Percentiles rank a stretch among this genome's conserved stretches.
Evolutionary conservation across 2,888 invertebrate species (phyloP).

Genomic region (Tenthredo livida): DNA sequence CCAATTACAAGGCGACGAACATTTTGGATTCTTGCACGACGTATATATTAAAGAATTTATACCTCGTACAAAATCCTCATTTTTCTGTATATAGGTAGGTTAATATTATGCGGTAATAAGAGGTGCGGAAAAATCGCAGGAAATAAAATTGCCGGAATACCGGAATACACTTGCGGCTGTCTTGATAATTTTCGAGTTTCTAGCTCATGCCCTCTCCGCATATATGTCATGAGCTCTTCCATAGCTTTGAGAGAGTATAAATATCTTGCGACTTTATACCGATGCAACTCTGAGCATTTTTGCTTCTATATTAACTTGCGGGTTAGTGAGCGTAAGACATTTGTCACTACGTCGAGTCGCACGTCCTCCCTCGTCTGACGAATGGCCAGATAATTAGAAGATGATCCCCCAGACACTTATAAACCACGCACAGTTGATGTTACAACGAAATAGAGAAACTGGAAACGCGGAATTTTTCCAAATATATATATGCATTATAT

Average conservation of each 20-base stretch:
- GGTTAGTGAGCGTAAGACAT: conserved; percentile 24
- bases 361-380: conserved; percentile 70
- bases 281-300: conserved; percentile 49
- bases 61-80: not conserved
- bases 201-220: conserved; percentile 12
- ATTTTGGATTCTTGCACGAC: not conserved
- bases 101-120: not conserved
- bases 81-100: not conserved
- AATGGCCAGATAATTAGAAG: conserved; percentile 76
- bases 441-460: conserved; percentile 14
- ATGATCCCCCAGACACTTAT: conserved; percentile 70
- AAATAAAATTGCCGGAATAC: not conserved
- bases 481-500: not conserved
- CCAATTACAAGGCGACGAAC: conserved; percentile 28
- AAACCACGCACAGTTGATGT: conserved; percentile 37
- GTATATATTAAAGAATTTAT: conserved; percentile 15
- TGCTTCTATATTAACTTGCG: conserved; percentile 17
- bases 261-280: conserved; percentile 51
- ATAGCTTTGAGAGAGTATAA: conserved; percentile 34
- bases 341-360: conserved; percentile 39
- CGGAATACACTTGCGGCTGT: not conserved
- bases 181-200: conserved; percentile 29
- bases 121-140: not conserved
- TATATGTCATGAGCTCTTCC: conserved; percentile 11
- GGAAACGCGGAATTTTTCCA: not conserved